Evolutionary conservation across 1,140 invertebrate species (phyloP).

Genomic region (Bombus polaris): DNA sequence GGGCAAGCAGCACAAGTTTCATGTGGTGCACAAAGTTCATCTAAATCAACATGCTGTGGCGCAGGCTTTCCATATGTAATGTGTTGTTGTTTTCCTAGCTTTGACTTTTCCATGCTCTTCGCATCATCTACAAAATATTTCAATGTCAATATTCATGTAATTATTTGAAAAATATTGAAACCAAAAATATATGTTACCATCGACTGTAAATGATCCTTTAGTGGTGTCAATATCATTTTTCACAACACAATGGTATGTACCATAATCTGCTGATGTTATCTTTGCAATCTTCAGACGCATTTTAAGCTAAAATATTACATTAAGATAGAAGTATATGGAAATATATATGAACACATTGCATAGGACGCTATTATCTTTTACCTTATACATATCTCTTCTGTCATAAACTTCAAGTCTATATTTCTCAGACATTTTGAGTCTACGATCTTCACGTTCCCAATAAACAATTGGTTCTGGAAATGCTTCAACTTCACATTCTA

Average conservation of each 20-base stretch:
- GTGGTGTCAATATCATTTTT: conserved; percentile 92
- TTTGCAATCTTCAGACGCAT: conserved; percentile 91
- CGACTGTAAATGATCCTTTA: conserved; percentile 88
- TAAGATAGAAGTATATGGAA: neutral
- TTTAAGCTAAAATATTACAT: conserved; percentile 80
- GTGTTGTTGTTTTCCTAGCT: conserved; percentile 56
- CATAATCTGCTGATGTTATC: conserved; percentile 86
- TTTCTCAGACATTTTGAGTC: conserved; percentile 88
- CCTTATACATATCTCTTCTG: conserved; percentile 82
- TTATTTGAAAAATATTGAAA: neutral
- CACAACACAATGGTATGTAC: conserved; percentile 91
- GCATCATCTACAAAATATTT: conserved; percentile 58
- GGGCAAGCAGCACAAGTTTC: conserved; percentile 80
- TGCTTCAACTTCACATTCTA: conserved; percentile 95
- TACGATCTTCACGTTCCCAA: conserved; percentile 92
- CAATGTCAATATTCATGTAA: neutral
- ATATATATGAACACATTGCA: neutral
- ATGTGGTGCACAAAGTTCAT: conserved; percentile 81
- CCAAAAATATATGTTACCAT: conserved; percentile 83
- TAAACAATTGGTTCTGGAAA: conserved; percentile 91
- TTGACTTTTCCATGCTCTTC: conserved; percentile 56
- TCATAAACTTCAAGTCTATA: conserved; percentile 86
- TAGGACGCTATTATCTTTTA: conserved; percentile 63
- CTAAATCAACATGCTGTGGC: conserved; percentile 79
- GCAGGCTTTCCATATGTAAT: conserved; percentile 80